Base-by-base conservation (phyloP, 1,140 invertebrate species). In the Theocolax elegans region DNA sequence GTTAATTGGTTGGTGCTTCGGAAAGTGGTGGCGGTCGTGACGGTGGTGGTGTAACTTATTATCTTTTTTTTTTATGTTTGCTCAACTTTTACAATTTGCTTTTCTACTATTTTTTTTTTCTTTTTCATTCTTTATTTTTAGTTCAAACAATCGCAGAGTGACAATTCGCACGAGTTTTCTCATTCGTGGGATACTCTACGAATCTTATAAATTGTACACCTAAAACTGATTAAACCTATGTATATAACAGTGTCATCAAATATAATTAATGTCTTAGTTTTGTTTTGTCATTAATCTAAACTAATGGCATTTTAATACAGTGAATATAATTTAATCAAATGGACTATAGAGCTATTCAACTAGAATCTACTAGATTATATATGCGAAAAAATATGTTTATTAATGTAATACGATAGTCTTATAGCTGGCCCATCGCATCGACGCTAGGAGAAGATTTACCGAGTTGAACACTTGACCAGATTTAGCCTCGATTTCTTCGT, bases 1-100 rank as follows among this genome's bases (percentile, higher is more conserved):
- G 81, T 83, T 82, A 74, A 66, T 66, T 71, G 44, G 51, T 78
- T 83, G 75, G 79, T 83, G 82, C 82, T 83, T 60, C 81, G 81
- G 79, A 83, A 78, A 83, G 75, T 79, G 77, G 76, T 79, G 76
- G 80, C 77, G 73, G 74, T 79, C 62, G 77, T 79, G 73, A 69
- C 74, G 63, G 67, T 64, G 67, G 73, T 79, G 60, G 72, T 76
- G 60, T 75, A 73, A 65, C 25, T 58, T 51, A 59, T 35, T 38
- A 40, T 17, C 25, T 67, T 31, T 27, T 42, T 48, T 35, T 21
- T 19, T 29, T 25, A 12, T 17, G 7, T 44, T 46, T 27, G n/a
- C 21, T 58, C 15, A 29, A 6, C 21, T 58, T 67, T 13, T 59
- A 25, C 25, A 42, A 15, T n/a, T 17, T 29, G 10, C 29, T 60